Percentiles rank a stretch among this genome's conserved stretches.
These are phyloP conservation scores for Chironomus tentans DNA, from an alignment of 2,888 invertebrate genomes.

Conservation along the genomic window DNA sequence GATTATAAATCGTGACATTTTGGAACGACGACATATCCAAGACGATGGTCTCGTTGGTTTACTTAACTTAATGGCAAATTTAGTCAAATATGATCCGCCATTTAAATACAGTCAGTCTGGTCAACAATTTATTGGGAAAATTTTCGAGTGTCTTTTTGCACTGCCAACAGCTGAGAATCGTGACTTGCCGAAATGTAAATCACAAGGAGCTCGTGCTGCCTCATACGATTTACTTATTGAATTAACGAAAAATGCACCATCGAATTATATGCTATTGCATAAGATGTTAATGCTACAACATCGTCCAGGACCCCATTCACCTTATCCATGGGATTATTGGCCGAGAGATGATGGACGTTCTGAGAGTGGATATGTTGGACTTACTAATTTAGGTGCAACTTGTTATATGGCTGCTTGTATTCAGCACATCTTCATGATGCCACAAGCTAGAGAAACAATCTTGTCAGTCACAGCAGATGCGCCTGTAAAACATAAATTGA, in stretches of 20 bases:
- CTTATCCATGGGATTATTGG: constrained; percentile 97
- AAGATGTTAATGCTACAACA: constrained; percentile 78
- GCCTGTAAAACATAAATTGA: constrained; percentile 69
- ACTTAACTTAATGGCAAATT: constrained; percentile 74
- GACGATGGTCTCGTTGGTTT: constrained; percentile 88
- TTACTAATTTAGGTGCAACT: constrained; percentile 91
- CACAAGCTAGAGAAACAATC: constrained; percentile 78
- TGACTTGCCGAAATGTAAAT: constrained; percentile 88
- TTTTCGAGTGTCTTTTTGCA: constrained; percentile 83
- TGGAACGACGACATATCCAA: constrained; percentile 73
- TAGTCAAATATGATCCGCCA: constrained; percentile 79
- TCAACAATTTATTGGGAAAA: constrained; percentile 47
- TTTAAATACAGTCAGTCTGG: constrained; percentile 76
- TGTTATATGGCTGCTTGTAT: constrained; percentile 97
- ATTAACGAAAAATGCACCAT: constrained; percentile 71
- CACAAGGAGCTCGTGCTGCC: constrained; percentile 77
- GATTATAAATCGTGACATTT: constrained; percentile 66
- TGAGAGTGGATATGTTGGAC: constrained; percentile 88
- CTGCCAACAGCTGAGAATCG: constrained; percentile 77
- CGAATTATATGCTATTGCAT: constrained; percentile 78
- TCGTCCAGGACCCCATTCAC: constrained; percentile 69
- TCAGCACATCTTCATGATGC: constrained; percentile 97
- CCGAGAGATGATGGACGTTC: constrained; percentile 91
- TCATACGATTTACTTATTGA: constrained; percentile 88
- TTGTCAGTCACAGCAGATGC: constrained; percentile 64